These are phyloP conservation scores for Lasioglossum marginatum DNA, from an alignment of 2,888 invertebrate genomes.

Conservation along the genomic window DNA sequence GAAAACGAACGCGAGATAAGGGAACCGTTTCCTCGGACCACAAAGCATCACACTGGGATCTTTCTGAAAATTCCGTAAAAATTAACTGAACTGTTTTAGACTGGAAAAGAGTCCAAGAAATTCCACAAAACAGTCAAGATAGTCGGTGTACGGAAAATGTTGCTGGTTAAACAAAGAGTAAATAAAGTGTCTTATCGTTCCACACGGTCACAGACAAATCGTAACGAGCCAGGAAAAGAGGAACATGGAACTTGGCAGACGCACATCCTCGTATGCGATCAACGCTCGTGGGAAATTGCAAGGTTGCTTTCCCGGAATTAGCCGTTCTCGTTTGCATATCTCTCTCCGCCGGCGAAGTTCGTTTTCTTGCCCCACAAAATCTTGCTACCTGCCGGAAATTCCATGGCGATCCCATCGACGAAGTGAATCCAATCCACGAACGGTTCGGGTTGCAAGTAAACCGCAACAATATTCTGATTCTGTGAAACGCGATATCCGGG, in stretches of 20 bases:
- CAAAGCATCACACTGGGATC: not conserved
- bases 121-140: not conserved
- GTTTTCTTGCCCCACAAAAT: constrained; percentile 13
- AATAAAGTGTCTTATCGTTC: constrained; percentile 33
- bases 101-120: not conserved
- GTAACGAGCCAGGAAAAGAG: not conserved
- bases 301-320: not conserved
- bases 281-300: constrained; percentile 9
- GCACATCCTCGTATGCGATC: constrained; percentile 10
- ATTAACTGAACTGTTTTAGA: not conserved
- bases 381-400: constrained; percentile 8
- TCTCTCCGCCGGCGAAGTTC: not conserved
- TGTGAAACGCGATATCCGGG: not conserved
- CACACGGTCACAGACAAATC: constrained; percentile 6
- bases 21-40: not conserved
- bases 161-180: constrained; percentile 34
- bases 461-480: constrained; percentile 33
- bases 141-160: not conserved
- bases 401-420: not conserved
- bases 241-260: not conserved
- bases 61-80: not conserved
- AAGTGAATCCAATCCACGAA: constrained; percentile 29
- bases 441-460: not conserved
- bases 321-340: not conserved
- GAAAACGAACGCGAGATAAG: constrained; percentile 35